These are phyloP conservation scores for Psittacara wagleri DNA, from an alignment of 2,113 vertebrate genomes.

Conservation along the genomic window DNA sequence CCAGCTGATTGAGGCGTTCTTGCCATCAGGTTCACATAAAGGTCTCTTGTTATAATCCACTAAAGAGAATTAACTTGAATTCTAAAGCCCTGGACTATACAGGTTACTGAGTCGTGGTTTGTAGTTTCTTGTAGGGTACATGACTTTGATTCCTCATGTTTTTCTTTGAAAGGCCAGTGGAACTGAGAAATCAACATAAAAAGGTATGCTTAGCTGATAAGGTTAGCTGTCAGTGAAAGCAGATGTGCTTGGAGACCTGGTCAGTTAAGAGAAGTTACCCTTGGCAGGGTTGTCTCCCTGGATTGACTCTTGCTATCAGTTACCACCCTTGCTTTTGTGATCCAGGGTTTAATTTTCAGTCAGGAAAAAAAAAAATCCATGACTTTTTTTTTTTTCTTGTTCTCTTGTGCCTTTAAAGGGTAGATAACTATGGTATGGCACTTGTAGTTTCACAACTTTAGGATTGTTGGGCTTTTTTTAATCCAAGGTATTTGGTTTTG, in stretches of 20 bases:
- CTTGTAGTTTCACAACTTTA: background rate
- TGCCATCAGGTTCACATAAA: background rate
- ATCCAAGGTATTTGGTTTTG: background rate
- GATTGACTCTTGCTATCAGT: background rate
- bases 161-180: background rate
- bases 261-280: background rate
- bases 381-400: background rate
- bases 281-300: background rate
- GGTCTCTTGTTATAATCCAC: background rate
- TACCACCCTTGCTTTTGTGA: background rate
- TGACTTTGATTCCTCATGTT: rapidly evolving
- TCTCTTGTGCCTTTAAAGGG: background rate
- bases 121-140: background rate
- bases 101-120: background rate
- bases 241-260: background rate
- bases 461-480: background rate
- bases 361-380: background rate
- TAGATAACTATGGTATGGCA: background rate
- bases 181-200: background rate
- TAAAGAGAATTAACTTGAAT: background rate
- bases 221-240: background rate
- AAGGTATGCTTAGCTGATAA: background rate
- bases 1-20: background rate
- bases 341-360: background rate
- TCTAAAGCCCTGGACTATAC: background rate